Evolutionary conservation across 2,888 invertebrate genomes (phyloP).

Genomic region (Parascotia fuliginaria): DNA sequence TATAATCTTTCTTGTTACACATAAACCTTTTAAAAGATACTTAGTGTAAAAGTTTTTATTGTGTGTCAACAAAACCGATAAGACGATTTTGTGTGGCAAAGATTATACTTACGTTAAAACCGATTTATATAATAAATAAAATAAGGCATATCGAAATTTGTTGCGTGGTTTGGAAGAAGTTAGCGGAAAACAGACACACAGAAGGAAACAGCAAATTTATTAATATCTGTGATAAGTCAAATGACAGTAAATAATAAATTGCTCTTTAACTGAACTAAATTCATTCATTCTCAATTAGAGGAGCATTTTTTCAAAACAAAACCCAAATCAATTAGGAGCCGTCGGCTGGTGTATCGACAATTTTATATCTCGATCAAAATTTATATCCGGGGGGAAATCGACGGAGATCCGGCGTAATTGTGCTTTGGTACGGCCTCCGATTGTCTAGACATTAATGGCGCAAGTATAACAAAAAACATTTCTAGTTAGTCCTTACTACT

Average conservation of each 20-base stretch:
- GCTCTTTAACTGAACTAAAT: slow-evolving; percentile 35
- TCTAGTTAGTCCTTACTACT: slow-evolving; percentile 33
- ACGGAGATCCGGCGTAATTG: slow-evolving; percentile 45
- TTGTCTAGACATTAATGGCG: slow-evolving; percentile 44
- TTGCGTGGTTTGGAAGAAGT: too few species aligned
- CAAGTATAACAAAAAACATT: slow-evolving; percentile 19
- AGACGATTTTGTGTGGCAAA: too few species aligned
- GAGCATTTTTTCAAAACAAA: slow-evolving; percentile 31
- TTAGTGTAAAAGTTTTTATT: too few species aligned
- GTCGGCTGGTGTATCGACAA: slow-evolving; percentile 58
- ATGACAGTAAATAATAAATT: slow-evolving; percentile 12
- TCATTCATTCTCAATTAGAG: slow-evolving; percentile 36
- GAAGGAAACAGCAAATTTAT: too few species aligned
- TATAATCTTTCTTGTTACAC: too few species aligned
- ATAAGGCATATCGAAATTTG: too few species aligned
- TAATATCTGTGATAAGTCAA: too few species aligned
- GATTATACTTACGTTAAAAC: too few species aligned
- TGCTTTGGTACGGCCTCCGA: slow-evolving; percentile 34
- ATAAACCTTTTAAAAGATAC: too few species aligned
- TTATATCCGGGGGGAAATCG: slow-evolving; percentile 61
- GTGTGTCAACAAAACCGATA: too few species aligned
- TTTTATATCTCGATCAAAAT: slow-evolving; percentile 61
- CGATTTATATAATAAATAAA: too few species aligned
- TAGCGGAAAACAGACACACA: too few species aligned
- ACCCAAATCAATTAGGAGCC: slow-evolving; percentile 54